Evolutionary conservation across 1,140 invertebrate species (phyloP).

Genomic region (Meloidogyne floridensis): DNA sequence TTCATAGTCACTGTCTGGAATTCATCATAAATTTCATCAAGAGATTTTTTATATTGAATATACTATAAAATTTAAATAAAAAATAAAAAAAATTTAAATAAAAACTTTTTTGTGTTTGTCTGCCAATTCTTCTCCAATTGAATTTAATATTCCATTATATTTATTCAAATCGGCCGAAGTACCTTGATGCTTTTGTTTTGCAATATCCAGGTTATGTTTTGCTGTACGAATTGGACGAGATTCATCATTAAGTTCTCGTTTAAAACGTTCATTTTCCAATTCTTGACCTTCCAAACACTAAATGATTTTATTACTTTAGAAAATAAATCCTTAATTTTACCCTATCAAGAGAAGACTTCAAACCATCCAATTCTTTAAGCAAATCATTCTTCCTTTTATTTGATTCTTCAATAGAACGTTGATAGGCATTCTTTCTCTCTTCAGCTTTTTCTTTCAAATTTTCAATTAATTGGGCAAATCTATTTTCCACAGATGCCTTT

Average conservation of each 20-base stretch:
- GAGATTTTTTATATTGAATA: constrained; percentile 10
- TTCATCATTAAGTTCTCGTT: constrained; percentile 15
- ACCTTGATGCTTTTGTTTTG: constrained; percentile 16
- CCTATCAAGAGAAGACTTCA: background rate
- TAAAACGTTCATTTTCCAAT: constrained; percentile 21
- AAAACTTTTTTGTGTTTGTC: constrained; percentile 27
- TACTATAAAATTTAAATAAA: constrained; percentile 14
- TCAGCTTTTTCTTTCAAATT: constrained; percentile 14
- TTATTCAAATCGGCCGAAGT: constrained; percentile 6
- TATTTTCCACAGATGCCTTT: constrained; percentile 15
- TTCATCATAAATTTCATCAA: constrained; percentile 12
- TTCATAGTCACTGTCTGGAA: constrained; percentile 8
- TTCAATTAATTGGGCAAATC: background rate
- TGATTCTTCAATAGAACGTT: background rate
- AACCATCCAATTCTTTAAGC: constrained; percentile 3
- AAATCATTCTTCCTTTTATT: background rate
- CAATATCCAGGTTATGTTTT: constrained; percentile 20
- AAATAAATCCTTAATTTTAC: background rate
- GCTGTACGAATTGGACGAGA: background rate
- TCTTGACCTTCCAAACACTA: constrained; percentile 6
- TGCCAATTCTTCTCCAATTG: constrained; percentile 14
- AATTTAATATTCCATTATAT: background rate
- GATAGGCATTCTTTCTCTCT: background rate
- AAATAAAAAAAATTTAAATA: background rate
- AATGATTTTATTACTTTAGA: background rate